Evolutionary conservation across 1,140 invertebrate species (phyloP).

Genomic region (Psix sp.): DNA sequence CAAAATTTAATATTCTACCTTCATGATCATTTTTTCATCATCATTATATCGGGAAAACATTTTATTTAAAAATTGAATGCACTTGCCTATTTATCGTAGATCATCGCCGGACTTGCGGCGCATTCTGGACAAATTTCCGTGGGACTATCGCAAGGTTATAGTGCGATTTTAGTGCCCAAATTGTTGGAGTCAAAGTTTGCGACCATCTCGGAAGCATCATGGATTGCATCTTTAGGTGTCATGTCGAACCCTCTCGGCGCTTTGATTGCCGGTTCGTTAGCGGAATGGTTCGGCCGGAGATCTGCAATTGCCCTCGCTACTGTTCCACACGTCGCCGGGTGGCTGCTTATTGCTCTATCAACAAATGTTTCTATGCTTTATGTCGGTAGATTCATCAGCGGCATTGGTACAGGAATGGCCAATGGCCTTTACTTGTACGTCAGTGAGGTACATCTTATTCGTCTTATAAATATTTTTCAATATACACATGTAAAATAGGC

Average conservation of each 20-base stretch:
- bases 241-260: constrained; percentile 85
- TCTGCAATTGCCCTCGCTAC: constrained; percentile 84
- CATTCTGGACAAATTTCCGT: constrained; percentile 86
- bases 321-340: constrained; percentile 85
- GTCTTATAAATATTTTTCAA: constrained; percentile 4
- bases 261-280: constrained; percentile 81
- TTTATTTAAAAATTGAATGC: too few relatives aligned
- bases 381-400: constrained; percentile 84
- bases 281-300: constrained; percentile 84
- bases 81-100: constrained; percentile 71
- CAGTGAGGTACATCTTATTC: constrained; percentile 66
- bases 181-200: constrained; percentile 77
- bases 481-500: too few relatives aligned
- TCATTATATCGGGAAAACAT: too few relatives aligned
- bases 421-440: constrained; percentile 73
- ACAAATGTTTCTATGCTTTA: constrained; percentile 80
- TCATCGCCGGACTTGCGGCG: constrained; percentile 82
- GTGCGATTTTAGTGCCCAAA: constrained; percentile 84
- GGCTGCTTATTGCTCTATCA: constrained; percentile 84
- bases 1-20: background rate
- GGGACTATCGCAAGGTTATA: constrained; percentile 85
- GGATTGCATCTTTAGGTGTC: constrained; percentile 85
- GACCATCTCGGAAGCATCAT: constrained; percentile 81
- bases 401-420: constrained; percentile 82
- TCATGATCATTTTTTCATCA: too few relatives aligned